Evolutionary conservation across 2,113 vertebrate species (phyloP).

Genomic region (Hystrix cristata): DNA sequence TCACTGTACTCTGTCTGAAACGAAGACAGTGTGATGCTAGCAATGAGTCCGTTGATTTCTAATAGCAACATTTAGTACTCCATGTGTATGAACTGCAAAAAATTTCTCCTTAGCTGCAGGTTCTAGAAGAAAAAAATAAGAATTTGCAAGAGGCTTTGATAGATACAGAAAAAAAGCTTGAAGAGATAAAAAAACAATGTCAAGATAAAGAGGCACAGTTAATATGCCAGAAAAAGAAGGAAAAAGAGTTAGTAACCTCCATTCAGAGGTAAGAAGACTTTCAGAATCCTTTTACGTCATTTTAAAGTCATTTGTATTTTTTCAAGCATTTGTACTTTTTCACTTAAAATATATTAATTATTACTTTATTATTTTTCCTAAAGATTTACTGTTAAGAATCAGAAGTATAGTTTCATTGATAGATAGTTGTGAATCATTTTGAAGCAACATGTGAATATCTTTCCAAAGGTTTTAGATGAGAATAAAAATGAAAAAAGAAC

Average conservation of each 20-base stretch:
- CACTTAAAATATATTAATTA: constrained; percentile 29
- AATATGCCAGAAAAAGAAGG: constrained; percentile 92
- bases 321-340: background rate
- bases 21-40: constrained; percentile 1
- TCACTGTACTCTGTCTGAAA: background rate
- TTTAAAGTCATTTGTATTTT: constrained; percentile 1
- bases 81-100: constrained; percentile 35
- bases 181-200: constrained; percentile 88
- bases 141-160: constrained; percentile 89
- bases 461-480: constrained; percentile 19
- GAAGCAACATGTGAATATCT: background rate
- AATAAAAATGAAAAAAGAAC: background rate
- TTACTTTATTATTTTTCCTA: background rate
- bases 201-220: constrained; percentile 93
- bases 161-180: constrained; percentile 89
- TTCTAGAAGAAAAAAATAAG: constrained; percentile 91
- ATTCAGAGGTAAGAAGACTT: constrained; percentile 94
- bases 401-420: background rate
- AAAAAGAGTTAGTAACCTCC: constrained; percentile 94
- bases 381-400: background rate
- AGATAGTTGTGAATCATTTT: constrained; percentile 23
- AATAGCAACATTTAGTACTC: constrained; percentile 38
- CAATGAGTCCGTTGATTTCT: background rate
- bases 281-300: background rate
- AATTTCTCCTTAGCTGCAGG: constrained; percentile 89